Evolutionary conservation across 2,113 vertebrate species (phyloP).

Genomic region (Menidia beryllina): DNA sequence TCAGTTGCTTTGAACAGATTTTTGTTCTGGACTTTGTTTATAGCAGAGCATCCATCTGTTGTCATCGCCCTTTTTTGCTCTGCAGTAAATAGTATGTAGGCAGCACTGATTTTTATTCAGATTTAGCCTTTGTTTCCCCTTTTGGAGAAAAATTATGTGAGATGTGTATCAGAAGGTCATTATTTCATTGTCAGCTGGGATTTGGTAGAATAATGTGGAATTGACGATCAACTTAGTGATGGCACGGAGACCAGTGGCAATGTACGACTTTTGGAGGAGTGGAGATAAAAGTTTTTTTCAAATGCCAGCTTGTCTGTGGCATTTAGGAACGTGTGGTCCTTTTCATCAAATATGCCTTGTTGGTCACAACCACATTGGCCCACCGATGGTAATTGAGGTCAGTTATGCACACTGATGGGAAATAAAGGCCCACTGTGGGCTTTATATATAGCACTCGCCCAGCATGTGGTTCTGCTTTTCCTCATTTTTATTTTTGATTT

Average conservation of each 20-base stretch:
- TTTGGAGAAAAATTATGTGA: slow-evolving; percentile 28
- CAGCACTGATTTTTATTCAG: slow-evolving; percentile 41
- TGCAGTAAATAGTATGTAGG: slow-evolving; percentile 35
- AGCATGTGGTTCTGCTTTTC: slow-evolving; percentile 15
- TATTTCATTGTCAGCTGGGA: slow-evolving; percentile 62
- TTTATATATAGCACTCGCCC: slow-evolving; percentile 6
- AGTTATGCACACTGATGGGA: slow-evolving; percentile 51
- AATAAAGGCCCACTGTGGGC: slow-evolving; percentile 46
- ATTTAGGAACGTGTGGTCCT: slow-evolving; percentile 74
- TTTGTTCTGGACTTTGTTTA: background rate
- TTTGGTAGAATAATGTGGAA: slow-evolving; percentile 54
- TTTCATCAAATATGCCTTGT: slow-evolving; percentile 73
- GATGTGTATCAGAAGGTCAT: slow-evolving; percentile 75
- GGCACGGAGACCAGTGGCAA: slow-evolving; percentile 49
- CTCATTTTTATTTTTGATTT: slow-evolving; percentile 17
- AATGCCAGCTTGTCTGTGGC: slow-evolving; percentile 83
- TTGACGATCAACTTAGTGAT: slow-evolving; percentile 59
- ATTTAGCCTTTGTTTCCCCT: slow-evolving; percentile 62
- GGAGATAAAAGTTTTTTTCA: slow-evolving; percentile 81
- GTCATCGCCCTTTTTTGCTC: background rate
- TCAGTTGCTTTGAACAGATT: background rate
- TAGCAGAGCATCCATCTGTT: background rate
- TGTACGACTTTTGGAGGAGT: slow-evolving; percentile 65
- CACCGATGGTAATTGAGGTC: slow-evolving; percentile 70
- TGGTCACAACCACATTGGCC: slow-evolving; percentile 63